These are phyloP conservation scores for Sinocyclocheilus grahami DNA, from an alignment of 2,113 vertebrate species.

Conservation along the genomic window DNA sequence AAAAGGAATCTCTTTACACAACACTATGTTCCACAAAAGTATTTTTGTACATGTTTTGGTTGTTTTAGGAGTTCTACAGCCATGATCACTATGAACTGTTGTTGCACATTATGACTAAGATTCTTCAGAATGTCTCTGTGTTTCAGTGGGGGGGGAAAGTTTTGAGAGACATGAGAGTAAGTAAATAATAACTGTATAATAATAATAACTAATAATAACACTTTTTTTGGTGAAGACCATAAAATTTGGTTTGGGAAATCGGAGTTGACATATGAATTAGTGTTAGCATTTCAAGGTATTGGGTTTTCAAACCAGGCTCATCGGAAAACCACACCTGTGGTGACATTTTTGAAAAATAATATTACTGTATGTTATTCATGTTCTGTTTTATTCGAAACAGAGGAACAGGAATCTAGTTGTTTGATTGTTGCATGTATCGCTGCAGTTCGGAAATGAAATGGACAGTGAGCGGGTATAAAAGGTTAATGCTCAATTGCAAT, in stretches of 20 bases:
- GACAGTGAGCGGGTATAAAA: background rate
- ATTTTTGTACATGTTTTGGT: too few species aligned
- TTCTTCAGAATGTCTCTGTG: background rate
- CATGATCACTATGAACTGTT: too few species aligned
- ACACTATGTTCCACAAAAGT: too few species aligned
- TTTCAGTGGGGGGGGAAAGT: background rate
- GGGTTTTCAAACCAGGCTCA: background rate
- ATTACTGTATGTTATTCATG: too few species aligned
- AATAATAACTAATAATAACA: background rate
- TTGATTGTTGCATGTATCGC: background rate
- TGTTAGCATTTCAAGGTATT: background rate
- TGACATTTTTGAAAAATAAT: background rate
- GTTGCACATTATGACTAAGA: too few species aligned
- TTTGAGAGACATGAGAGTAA: background rate
- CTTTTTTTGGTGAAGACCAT: background rate
- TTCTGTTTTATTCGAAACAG: background rate
- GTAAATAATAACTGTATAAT: background rate
- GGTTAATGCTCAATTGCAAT: background rate
- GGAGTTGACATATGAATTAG: background rate
- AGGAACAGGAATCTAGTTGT: background rate
- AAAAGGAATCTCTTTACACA: too few species aligned
- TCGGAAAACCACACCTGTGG: background rate
- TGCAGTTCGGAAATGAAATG: background rate
- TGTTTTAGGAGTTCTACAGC: too few species aligned
- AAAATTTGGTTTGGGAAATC: background rate